These are phyloP conservation scores for Sesamia nonagrioides DNA, from an alignment of 1,140 invertebrate species.

Conservation along the genomic window DNA sequence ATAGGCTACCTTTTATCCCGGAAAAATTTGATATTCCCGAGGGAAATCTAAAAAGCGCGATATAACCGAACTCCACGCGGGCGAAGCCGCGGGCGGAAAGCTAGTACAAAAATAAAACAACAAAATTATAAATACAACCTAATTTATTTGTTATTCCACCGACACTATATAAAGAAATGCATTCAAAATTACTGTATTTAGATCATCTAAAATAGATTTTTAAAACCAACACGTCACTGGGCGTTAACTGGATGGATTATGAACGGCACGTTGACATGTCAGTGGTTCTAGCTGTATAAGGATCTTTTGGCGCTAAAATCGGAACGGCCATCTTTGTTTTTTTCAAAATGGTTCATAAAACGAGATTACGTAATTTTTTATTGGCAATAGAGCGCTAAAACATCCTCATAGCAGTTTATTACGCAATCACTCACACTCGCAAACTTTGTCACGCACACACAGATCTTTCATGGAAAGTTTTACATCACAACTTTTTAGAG, in stretches of 20 bases:
- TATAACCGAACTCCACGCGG: too few species aligned
- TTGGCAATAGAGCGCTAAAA: too few species aligned
- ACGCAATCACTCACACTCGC: constrained; percentile 56
- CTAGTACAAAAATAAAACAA: too few species aligned
- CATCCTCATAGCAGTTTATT: too few species aligned
- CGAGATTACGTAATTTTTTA: too few species aligned
- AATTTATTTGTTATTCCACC: constrained; percentile 79
- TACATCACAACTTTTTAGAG: constrained; percentile 79
- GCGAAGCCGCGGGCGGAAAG: too few species aligned
- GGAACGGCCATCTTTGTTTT: too few species aligned
- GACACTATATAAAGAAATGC: constrained; percentile 81
- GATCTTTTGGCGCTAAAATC: too few species aligned
- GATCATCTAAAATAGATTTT: constrained; percentile 58
- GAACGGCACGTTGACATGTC: constrained; percentile 27
- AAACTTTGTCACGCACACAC: constrained; percentile 70
- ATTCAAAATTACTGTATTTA: constrained; percentile 85
- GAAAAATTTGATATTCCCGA: too few species aligned
- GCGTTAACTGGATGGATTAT: constrained; percentile 52
- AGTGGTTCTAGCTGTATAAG: constrained; percentile 38
- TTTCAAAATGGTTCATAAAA: too few species aligned
- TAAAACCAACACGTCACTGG: constrained; percentile 48
- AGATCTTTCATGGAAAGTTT: constrained; percentile 83
- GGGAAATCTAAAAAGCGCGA: too few species aligned
- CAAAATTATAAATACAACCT: constrained; percentile 80
- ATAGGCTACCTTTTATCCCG: too few species aligned